These are phyloP conservation scores for Strigamia transsilvanica DNA, from an alignment of 2,888 invertebrate species.

Conservation along the genomic window DNA sequence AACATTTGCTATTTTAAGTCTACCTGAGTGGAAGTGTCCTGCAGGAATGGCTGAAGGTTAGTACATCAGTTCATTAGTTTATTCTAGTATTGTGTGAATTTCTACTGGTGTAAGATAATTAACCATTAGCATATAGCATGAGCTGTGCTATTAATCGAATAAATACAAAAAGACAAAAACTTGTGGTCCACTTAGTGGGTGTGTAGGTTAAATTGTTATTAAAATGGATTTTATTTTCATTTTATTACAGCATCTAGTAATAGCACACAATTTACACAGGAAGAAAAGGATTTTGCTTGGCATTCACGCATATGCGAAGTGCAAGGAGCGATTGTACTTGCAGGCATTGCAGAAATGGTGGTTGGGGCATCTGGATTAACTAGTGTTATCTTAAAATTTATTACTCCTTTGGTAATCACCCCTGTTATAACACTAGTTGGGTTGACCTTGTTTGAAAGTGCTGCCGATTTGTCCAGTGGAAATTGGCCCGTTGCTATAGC, in stretches of 20 bases:
- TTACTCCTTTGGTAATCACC: slow-evolving; percentile 84
- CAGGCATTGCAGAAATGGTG: slow-evolving; percentile 78
- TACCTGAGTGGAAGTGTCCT: slow-evolving; percentile 79
- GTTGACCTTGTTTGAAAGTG: slow-evolving; percentile 81
- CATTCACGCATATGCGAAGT: slow-evolving; percentile 79
- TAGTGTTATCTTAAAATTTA: slow-evolving; percentile 76
- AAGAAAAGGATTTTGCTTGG: slow-evolving; percentile 73
- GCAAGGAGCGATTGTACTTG: slow-evolving; percentile 82
- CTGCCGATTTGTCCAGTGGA: slow-evolving; percentile 79
- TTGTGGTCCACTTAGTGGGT: too few species aligned
- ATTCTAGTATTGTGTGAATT: too few species aligned
- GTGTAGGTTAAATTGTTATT: too few species aligned
- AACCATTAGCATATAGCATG: too few species aligned
- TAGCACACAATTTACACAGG: slow-evolving; percentile 57
- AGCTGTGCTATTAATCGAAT: too few species aligned
- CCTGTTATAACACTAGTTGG: slow-evolving; percentile 86
- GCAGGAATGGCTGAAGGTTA: slow-evolving; percentile 58
- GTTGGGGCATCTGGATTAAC: slow-evolving; percentile 76
- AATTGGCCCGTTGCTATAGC: slow-evolving; percentile 85
- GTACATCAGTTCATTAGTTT: neutral
- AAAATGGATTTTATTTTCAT: neutral
- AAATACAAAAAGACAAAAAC: too few species aligned
- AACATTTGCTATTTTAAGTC: slow-evolving; percentile 76
- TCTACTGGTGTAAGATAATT: too few species aligned
- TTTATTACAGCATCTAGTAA: neutral